A percentile compares a stretch with the other conserved stretches of the same genome.
Conservation (phyloP, 2,113 vertebrate genomes). For the Petaurus breviceps region DNA sequence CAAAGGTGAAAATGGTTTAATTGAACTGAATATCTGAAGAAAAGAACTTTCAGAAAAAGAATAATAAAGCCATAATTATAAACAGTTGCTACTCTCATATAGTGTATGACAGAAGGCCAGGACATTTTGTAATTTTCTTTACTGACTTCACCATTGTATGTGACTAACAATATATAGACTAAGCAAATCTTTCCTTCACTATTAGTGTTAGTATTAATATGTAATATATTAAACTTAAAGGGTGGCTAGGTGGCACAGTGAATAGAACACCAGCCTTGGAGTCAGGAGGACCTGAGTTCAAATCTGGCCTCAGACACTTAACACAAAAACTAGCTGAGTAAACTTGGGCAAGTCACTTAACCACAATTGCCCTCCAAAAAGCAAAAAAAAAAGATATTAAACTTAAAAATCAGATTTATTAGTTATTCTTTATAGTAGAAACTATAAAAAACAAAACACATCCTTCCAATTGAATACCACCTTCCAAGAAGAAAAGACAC, state of each 20-base stretch:
- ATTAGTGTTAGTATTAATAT: background rate
- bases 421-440: background rate
- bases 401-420: background rate
- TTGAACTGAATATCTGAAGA: background rate
- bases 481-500: background rate
- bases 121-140: background rate
- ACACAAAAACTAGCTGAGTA: no score
- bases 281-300: no score
- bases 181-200: background rate
- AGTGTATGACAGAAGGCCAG: background rate
- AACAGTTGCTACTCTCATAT: background rate
- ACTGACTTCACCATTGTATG: constrained; percentile 35
- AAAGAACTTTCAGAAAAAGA: constrained; percentile 31
- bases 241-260: no score
- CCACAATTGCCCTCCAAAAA: no score
- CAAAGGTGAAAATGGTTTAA: background rate
- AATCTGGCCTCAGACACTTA: no score
- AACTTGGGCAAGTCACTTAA: no score
- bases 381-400: no score
- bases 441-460: background rate
- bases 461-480: background rate
- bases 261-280: no score
- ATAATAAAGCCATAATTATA: constrained; percentile 28
- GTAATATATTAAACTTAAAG: background rate
- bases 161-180: background rate